A percentile compares a stretch with the other conserved stretches of the same genome.
phyloP scores from a whole-genome alignment of 30 jellyfish, hydroid and myxozoan genomes.

The Hydractinia symbiolongicarpus region DNA sequence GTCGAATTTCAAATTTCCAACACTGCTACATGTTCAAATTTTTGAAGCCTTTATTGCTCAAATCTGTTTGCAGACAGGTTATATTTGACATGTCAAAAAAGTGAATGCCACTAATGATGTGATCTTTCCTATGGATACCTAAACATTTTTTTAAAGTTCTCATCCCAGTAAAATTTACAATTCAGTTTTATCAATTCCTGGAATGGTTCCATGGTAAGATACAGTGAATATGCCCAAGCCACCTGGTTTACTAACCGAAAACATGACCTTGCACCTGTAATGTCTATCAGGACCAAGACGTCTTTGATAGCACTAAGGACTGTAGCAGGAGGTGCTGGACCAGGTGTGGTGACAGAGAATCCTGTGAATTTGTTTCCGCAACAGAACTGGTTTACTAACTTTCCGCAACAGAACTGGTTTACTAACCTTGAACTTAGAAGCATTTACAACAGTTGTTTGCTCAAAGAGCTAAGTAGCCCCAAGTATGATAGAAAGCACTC shows the following conservation, averaged over 20 bases:
- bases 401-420: too few relatives aligned
- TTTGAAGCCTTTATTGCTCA: neutral
- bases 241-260: neutral
- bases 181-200: neutral
- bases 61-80: neutral
- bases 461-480: too few relatives aligned
- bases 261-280: neutral
- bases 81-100: neutral
- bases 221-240: slow-evolving; percentile 4
- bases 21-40: neutral
- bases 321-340: slow-evolving; percentile 1
- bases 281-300: neutral
- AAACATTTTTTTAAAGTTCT: neutral
- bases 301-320: neutral
- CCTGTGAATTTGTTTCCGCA: neutral
- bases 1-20: neutral
- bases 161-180: neutral
- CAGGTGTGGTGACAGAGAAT: neutral
- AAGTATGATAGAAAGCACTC: too few relatives aligned
- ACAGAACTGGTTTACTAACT: too few relatives aligned
- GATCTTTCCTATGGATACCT: neutral
- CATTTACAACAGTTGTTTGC: too few relatives aligned
- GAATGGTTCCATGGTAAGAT: slow-evolving; percentile 2
- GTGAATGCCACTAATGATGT: neutral
- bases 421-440: too few relatives aligned